phyloP scores from a whole-genome alignment of 1,140 invertebrate species.

The Drosophila mauritiana region DNA sequence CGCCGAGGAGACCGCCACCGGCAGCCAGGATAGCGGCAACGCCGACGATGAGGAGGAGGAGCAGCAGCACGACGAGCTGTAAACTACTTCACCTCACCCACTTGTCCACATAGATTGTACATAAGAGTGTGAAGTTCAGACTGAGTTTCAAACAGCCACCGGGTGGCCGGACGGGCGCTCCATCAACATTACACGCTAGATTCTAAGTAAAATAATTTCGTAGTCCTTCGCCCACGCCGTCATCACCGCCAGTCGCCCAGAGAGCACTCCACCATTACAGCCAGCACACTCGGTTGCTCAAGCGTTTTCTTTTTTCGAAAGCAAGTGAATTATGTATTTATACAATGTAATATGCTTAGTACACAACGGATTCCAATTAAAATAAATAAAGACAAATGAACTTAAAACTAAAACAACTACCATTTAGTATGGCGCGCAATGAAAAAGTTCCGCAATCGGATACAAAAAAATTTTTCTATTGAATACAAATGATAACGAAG shows the following conservation, averaged over 20 bases:
- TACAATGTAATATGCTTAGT: slow-evolving; percentile 31
- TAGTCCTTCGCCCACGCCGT: slow-evolving; percentile 18
- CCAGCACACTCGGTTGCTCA: slow-evolving; percentile 17
- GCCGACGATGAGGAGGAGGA: slow-evolving; percentile 77
- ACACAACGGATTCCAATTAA: slow-evolving; percentile 39
- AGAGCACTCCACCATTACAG: slow-evolving; percentile 46
- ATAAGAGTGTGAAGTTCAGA: slow-evolving; percentile 52
- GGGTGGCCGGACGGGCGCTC: slow-evolving; percentile 33
- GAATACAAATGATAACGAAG: background rate
- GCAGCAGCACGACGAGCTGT: slow-evolving; percentile 77
- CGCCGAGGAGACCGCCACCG: slow-evolving; percentile 49
- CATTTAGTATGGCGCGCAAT: background rate
- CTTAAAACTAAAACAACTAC: slow-evolving; percentile 6
- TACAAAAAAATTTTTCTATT: no score
- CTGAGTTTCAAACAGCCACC: slow-evolving; percentile 60
- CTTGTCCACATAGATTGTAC: slow-evolving; percentile 38
- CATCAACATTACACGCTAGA: slow-evolving; percentile 60
- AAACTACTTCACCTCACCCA: slow-evolving; percentile 24
- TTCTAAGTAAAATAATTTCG: slow-evolving; percentile 68
- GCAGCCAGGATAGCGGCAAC: slow-evolving; percentile 57
- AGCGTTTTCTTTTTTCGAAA: slow-evolving; percentile 36
- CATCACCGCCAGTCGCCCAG: slow-evolving; percentile 24
- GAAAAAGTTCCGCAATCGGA: background rate
- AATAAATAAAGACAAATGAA: slow-evolving; percentile 31
- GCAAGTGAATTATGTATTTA: slow-evolving; percentile 33